Conservation (phyloP, 2,888 invertebrate species). For the Drosophila infuscata region DNA sequence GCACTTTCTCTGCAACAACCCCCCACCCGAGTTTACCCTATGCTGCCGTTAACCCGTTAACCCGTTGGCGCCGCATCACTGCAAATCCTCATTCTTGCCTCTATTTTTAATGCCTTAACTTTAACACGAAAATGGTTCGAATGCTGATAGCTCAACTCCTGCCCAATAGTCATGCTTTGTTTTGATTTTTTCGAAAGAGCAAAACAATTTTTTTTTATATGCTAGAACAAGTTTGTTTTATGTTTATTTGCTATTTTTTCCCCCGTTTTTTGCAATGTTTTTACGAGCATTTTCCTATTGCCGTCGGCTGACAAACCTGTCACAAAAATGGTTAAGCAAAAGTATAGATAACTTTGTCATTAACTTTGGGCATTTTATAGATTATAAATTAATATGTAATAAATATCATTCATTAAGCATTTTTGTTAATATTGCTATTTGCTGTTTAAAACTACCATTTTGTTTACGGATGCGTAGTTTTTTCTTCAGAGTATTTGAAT, state of each 20-base stretch:
- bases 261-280: slow-evolving; percentile 32
- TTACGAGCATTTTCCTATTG: slow-evolving; percentile 60
- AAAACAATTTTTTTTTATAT: slow-evolving; percentile 51
- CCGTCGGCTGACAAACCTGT: slow-evolving; percentile 32
- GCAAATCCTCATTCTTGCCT: slow-evolving; percentile 39
- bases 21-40: not conserved
- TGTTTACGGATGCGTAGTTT: not conserved
- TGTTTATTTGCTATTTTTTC: slow-evolving; percentile 35
- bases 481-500: not conserved
- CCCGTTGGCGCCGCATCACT: slow-evolving; percentile 45
- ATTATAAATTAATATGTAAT: not conserved
- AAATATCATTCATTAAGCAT: not conserved
- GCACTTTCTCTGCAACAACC: slow-evolving; percentile 38
- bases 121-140: slow-evolving; percentile 50
- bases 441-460: not conserved
- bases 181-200: slow-evolving; percentile 48
- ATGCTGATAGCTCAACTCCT: slow-evolving; percentile 26
- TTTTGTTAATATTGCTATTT: not conserved
- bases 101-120: slow-evolving; percentile 62
- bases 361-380: slow-evolving; percentile 11
- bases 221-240: slow-evolving; percentile 61
- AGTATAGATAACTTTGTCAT: slow-evolving; percentile 20
- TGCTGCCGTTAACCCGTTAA: slow-evolving; percentile 52
- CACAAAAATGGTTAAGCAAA: slow-evolving; percentile 27
- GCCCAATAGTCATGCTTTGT: slow-evolving; percentile 42